Percentiles rank a stretch among this genome's conserved stretches.
Evolutionary conservation across 2,113 vertebrate species (phyloP).

Genomic region (Cottus gobio): DNA sequence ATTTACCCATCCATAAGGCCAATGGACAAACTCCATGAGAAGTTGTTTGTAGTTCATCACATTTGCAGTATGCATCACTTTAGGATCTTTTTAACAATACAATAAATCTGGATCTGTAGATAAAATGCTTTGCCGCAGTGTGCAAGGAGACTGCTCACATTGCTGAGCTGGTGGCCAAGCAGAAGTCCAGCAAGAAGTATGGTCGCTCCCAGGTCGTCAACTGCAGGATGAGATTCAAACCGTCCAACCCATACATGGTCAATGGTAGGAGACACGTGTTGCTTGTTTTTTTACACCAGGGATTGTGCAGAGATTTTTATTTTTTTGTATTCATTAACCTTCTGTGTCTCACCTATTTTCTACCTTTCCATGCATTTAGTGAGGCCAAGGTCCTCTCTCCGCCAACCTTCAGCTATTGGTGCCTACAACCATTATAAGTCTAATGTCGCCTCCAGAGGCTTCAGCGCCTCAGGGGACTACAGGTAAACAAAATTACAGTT

Average conservation of each 20-base stretch:
- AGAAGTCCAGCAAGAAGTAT: slow-evolving; percentile 87
- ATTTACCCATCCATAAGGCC: neutral
- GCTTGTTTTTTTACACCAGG: neutral
- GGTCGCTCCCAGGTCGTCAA: slow-evolving; percentile 85
- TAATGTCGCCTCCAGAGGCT: slow-evolving; percentile 37
- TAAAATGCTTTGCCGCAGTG: slow-evolving; percentile 87
- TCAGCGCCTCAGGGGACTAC: slow-evolving; percentile 64
- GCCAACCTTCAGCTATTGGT: slow-evolving; percentile 84
- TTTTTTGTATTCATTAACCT: neutral
- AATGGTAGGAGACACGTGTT: slow-evolving; percentile 79
- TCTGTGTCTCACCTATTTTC: neutral
- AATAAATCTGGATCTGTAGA: slow-evolving; percentile 70
- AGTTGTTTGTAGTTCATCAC: neutral
- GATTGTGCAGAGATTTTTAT: neutral
- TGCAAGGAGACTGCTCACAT: slow-evolving; percentile 88
- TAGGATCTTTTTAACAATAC: neutral
- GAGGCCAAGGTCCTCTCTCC: slow-evolving; percentile 87
- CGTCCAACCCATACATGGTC: slow-evolving; percentile 81
- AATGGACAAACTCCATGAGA: neutral
- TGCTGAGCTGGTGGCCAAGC: slow-evolving; percentile 90
- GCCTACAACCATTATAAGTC: slow-evolving; percentile 48
- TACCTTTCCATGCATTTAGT: slow-evolving; percentile 71
- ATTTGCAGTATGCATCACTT: neutral
- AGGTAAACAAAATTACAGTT: slow-evolving; percentile 36
- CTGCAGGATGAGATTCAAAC: slow-evolving; percentile 90